These are phyloP conservation scores for Philereme transversata DNA, from an alignment of 2,888 invertebrate genomes.

Conservation along the genomic window DNA sequence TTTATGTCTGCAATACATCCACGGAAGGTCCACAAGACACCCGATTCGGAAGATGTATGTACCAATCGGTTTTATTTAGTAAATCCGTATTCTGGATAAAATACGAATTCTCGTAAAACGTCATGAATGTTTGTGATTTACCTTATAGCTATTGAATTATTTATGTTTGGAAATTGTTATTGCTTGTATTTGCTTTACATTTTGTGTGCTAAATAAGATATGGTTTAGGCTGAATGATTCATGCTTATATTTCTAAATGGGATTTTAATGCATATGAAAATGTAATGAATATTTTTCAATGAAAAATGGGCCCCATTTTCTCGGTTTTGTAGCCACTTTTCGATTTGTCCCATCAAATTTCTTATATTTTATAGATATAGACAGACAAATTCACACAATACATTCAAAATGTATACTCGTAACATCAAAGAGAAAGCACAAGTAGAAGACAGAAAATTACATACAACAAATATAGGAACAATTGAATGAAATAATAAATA, in stretches of 20 bases:
- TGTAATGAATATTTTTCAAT: too few relatives aligned
- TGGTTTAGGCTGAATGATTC: constrained; percentile 1
- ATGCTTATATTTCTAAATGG: not conserved
- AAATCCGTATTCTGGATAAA: constrained; percentile 27
- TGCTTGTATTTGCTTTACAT: constrained; percentile 23
- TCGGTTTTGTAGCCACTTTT: too few relatives aligned
- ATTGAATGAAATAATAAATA: too few relatives aligned
- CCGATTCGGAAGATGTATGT: constrained; percentile 23
- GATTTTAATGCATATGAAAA: not conserved
- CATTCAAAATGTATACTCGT: too few relatives aligned
- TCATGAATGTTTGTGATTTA: constrained; percentile 32
- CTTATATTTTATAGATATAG: too few relatives aligned
- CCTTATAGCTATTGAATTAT: constrained; percentile 32
- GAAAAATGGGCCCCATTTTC: too few relatives aligned
- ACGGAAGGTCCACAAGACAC: constrained; percentile 13
- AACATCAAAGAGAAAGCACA: too few relatives aligned
- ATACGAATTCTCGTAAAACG: constrained; percentile 31
- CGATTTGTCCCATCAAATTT: too few relatives aligned
- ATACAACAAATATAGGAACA: too few relatives aligned
- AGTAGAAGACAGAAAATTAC: too few relatives aligned
- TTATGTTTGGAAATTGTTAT: constrained; percentile 26
- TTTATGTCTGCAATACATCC: constrained; percentile 25
- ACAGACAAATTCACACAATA: too few relatives aligned
- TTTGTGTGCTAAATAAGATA: constrained; percentile 17
- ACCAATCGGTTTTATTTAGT: constrained; percentile 25